Evolutionary conservation across 2,888 invertebrate genomes (phyloP), one percentile per base, ranked within the genome.

Genomic region (Megastigmus dorsalis): DNA sequence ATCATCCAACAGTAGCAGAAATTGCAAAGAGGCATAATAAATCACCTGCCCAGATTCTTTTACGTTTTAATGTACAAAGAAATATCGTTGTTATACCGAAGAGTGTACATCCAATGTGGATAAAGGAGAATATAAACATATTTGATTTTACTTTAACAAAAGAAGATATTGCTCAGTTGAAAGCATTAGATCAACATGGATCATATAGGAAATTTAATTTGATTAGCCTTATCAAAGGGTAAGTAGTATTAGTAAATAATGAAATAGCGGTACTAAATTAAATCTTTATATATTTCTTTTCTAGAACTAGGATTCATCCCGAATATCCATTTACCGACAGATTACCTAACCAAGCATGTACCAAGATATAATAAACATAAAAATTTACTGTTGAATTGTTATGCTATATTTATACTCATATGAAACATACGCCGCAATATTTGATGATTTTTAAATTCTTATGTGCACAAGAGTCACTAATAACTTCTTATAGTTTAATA

Each of bases 51-150:
- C 67, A 68, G 9, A n/a, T 68, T 48, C 3, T 57, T 15, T 18
- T 68, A 3, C 45, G 67, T 2, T 57, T 36, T 13, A 26, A 10
- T 45, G n/a, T 57, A 0, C 57, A 68, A 45, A 30, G 57, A 48
- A 18, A 28, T 5, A 26, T 68, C 3, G 57, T 59, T 10, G 67
- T 68, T 9, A 68, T 68, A 15, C 67, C 67, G 13, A 68, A 68
- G 9, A 68, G 48, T 38, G n/a, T 30, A n/a, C 23, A 59, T 57
- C 15, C 38, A 13, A 10, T 50, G 41, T 28, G 54, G 55, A 62
- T 36, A 20, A 36, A 68, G 2, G 54, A 67, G 15, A 63, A 55
- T 18, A 38, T 57, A 10, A 38, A 63, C 13, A 28, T 43, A 0
- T 43, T 45, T 10, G 38, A 72, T n/a, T 65, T 68, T 26, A 9